Evolutionary conservation across 2,888 invertebrate species (phyloP), one percentile per base, ranked within the genome.

Genomic region (Pterostichus madidus): DNA sequence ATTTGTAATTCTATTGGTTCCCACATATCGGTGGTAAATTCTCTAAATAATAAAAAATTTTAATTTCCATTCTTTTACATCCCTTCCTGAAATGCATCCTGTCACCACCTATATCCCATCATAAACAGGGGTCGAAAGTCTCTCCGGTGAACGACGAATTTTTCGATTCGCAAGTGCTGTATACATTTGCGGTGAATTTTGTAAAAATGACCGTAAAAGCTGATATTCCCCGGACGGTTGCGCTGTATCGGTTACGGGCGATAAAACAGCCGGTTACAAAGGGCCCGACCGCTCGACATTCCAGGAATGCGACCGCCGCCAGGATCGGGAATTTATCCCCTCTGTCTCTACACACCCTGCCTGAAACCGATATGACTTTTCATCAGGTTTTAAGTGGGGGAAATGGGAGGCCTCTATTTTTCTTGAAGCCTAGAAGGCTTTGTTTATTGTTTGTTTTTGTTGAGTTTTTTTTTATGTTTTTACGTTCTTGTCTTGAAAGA

Each of bases 251-350:
- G 75, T 75, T 75, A 75, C 75, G 75, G 75, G 52, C 75, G 75
- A 75, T 75, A 75, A 75, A 75, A 75, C 75, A 32, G 75, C 49
- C 75, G 75, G 75, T 75, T 52, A 75, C 75, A 75, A 75, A 75
- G 75, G 73, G 32, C 44, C n/a, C 39, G 53, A 17, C 24, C 64
- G 64, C 39, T 11, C 52, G 75, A 52, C 75, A 75, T 75, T 24
- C 52, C 52, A 52, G 75, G 75, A 75, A 75, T 71, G 68, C 32
- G 75, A 71, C 44, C 39, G 64, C 31, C 11, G 64, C 13, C 15
- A 15, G 15, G 17, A 64, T 61, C 17, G 68, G 68, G 68, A 71
- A 44, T 71, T 39, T 44, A 71, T 71, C 68, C 68, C 68, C 17
- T 11, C 64, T 31, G 15, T 44, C 56, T 5, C n/a, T 10, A 2